Conservation (phyloP, 2,113 vertebrate genomes). For the Sylvicapra grimmia region DNA sequence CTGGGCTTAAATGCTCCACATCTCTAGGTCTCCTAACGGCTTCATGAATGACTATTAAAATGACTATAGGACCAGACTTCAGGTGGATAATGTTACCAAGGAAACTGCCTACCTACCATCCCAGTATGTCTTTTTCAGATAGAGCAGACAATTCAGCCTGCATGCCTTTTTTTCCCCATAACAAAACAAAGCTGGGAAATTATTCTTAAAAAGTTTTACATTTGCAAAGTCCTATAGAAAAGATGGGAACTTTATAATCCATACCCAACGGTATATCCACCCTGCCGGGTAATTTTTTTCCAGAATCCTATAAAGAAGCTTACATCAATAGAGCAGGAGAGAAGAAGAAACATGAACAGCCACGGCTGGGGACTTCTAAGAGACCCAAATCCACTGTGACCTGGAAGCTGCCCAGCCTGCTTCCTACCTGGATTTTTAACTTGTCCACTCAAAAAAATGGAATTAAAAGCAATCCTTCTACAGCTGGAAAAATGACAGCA, state of each 20-base stretch:
- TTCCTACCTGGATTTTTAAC: not conserved
- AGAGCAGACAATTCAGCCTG: not conserved
- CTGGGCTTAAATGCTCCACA: not conserved
- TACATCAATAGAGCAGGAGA: not conserved
- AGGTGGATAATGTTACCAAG: conserved; percentile 3
- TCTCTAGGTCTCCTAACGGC: not conserved
- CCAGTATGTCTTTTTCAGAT: not conserved
- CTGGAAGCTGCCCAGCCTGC: not conserved
- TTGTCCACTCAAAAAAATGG: not conserved
- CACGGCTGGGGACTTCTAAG: not conserved
- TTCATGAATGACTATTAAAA: not conserved
- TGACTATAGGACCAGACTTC: not conserved
- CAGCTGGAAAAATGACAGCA: not conserved
- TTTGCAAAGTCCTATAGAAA: not conserved
- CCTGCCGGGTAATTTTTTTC: not conserved
- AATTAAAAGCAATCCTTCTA: conserved; percentile 12
- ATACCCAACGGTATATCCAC: not conserved
- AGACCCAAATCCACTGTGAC: not conserved
- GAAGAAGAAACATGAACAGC: not conserved
- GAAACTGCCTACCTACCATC: not conserved
- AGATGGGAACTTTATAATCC: not conserved
- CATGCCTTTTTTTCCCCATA: not conserved
- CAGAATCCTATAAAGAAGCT: not conserved
- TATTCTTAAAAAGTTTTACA: not conserved
- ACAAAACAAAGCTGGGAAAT: conserved; percentile 25